A percentile compares a stretch with the other conserved stretches of the same genome.
These are phyloP conservation scores for Naja naja DNA, from an alignment of 2,113 vertebrate species.

Conservation along the genomic window DNA sequence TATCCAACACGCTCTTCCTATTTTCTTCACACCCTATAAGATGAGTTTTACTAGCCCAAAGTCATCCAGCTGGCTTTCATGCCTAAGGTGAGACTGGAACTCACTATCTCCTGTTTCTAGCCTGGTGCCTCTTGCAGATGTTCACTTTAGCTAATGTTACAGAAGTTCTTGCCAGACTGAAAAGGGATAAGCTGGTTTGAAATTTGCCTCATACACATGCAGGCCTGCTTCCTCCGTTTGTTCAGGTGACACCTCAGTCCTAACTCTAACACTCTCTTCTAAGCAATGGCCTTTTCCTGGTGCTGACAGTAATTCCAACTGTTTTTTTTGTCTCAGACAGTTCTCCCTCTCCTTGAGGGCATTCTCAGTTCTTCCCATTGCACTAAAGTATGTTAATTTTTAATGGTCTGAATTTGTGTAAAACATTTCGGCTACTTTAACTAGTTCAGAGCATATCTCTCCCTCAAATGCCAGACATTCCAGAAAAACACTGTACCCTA, in stretches of 20 bases:
- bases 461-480: background rate
- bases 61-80: background rate
- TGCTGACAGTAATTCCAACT: background rate
- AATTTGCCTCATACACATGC: background rate
- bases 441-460: background rate
- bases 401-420: background rate
- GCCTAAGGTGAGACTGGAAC: background rate
- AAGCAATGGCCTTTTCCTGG: background rate
- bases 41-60: background rate
- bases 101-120: background rate
- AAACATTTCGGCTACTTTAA: background rate
- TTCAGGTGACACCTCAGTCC: background rate
- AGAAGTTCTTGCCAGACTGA: background rate
- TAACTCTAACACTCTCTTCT: background rate
- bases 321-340: background rate
- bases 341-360: background rate
- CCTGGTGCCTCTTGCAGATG: background rate
- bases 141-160: background rate
- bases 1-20: background rate
- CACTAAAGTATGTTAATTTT: background rate
- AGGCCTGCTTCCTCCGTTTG: background rate
- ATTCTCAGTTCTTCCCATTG: background rate
- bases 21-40: background rate
- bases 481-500: background rate
- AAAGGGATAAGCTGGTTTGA: background rate